Conservation (phyloP, 1,140 invertebrate genomes). For the Bombus polaris region DNA sequence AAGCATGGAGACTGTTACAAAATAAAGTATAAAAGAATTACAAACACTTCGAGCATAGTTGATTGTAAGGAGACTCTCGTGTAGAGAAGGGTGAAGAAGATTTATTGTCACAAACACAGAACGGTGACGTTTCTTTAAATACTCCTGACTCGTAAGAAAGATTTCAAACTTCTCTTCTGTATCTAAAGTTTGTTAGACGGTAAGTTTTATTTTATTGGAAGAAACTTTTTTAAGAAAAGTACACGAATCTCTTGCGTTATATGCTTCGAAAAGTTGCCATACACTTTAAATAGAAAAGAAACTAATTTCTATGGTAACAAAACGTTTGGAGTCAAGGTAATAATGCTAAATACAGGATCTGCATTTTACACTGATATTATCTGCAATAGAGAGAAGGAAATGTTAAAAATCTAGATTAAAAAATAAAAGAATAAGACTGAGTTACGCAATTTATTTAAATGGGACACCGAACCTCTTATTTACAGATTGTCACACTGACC, state of each 20-base stretch:
- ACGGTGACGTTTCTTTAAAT: background rate
- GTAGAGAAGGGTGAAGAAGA: background rate
- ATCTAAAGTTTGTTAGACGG: background rate
- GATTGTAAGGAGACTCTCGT: background rate
- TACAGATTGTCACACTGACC: background rate
- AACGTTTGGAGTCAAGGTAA: background rate
- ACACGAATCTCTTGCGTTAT: background rate
- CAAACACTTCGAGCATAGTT: background rate
- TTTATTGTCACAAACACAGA: background rate
- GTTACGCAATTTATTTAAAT: background rate
- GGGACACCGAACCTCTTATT: background rate
- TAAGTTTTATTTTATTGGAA: background rate
- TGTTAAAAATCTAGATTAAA: background rate
- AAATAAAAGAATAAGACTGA: background rate
- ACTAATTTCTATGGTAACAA: background rate
- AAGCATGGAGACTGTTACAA: background rate
- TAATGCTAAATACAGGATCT: no score
- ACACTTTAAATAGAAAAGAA: background rate
- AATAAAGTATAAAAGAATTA: background rate
- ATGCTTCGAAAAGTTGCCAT: background rate
- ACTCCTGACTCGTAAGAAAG: background rate
- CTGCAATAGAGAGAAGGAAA: background rate
- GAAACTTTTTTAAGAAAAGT: background rate
- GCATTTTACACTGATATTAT: background rate
- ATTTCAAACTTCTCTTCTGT: background rate